Conservation (phyloP, 2,113 vertebrate genomes). For the Camelus dromedarius region DNA sequence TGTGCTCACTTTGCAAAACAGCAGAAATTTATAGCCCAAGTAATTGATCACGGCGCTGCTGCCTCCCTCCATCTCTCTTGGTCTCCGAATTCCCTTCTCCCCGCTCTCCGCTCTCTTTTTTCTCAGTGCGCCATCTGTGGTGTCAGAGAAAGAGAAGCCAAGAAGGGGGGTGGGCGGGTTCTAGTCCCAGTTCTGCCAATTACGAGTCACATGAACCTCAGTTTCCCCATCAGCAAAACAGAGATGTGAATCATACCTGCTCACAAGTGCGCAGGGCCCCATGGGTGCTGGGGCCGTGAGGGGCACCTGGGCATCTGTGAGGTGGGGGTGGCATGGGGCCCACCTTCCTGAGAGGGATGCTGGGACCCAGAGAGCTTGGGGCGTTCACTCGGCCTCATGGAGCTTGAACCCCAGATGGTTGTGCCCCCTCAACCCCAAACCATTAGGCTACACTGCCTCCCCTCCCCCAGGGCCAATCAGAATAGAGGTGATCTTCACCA, state of each 20-base stretch:
- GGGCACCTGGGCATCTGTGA: fast-evolving
- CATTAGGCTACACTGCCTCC: neutral
- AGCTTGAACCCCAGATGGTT: neutral
- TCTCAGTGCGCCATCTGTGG: slow-evolving; percentile 79
- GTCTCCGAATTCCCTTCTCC: slow-evolving; percentile 73
- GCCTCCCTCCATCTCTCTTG: slow-evolving; percentile 63
- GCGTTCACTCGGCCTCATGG: neutral
- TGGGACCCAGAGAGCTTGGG: neutral
- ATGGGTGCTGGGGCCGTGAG: fast-evolving
- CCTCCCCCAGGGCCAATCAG: neutral
- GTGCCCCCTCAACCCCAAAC: neutral
- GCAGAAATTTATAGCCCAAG: slow-evolving; percentile 81
- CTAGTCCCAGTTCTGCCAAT: slow-evolving; percentile 71
- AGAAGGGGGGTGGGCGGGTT: neutral
- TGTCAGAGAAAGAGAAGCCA: slow-evolving; percentile 79
- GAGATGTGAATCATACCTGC: neutral
- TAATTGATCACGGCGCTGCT: slow-evolving; percentile 75
- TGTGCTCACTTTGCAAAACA: slow-evolving; percentile 80
- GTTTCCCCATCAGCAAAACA: slow-evolving; percentile 66
- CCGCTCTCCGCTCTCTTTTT: slow-evolving; percentile 37
- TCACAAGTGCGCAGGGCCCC: fast-evolving
- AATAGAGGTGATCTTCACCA: neutral
- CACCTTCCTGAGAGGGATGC: neutral
- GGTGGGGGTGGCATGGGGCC: no score
- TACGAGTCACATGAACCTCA: slow-evolving; percentile 74